phyloP scores from a whole-genome alignment of 2,888 invertebrate species.

The Gerris lacustris region DNA sequence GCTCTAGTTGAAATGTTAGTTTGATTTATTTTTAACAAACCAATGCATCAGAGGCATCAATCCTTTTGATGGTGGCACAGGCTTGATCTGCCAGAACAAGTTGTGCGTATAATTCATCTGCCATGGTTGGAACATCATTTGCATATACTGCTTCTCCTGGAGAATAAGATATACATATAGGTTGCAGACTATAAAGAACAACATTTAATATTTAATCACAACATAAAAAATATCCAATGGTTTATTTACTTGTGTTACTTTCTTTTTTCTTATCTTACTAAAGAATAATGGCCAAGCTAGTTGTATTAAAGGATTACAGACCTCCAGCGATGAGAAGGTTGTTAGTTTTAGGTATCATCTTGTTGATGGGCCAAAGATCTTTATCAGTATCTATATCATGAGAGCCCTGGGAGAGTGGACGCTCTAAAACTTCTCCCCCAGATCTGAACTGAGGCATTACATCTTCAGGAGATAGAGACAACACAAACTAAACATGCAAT shows the following conservation, averaged over 20 bases:
- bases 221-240: too few relatives aligned
- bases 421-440: conserved; percentile 47
- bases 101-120: conserved; percentile 56
- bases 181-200: too few relatives aligned
- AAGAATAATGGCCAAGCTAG: too few relatives aligned
- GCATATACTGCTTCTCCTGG: conserved; percentile 65
- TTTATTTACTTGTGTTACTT: too few relatives aligned
- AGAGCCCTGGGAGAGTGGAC: conserved; percentile 52
- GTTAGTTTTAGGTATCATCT: conserved; percentile 62
- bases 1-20: background rate
- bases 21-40: conserved; percentile 35
- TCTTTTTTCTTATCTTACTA: too few relatives aligned
- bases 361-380: conserved; percentile 58
- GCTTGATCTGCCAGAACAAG: conserved; percentile 52
- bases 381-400: conserved; percentile 59
- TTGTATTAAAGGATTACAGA: conserved; percentile 16
- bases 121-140: conserved; percentile 55
- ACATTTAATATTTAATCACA: too few relatives aligned
- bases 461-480: conserved; percentile 12
- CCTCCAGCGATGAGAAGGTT: conserved; percentile 34
- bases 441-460: conserved; percentile 14
- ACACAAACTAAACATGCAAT: conserved; percentile 13
- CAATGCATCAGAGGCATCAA: conserved; percentile 54
- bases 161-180: background rate
- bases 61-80: conserved; percentile 46